Evolutionary conservation across 2,113 vertebrate genomes (phyloP), one percentile per base, ranked within the genome.

Genomic region (Benthochromis sp.): DNA sequence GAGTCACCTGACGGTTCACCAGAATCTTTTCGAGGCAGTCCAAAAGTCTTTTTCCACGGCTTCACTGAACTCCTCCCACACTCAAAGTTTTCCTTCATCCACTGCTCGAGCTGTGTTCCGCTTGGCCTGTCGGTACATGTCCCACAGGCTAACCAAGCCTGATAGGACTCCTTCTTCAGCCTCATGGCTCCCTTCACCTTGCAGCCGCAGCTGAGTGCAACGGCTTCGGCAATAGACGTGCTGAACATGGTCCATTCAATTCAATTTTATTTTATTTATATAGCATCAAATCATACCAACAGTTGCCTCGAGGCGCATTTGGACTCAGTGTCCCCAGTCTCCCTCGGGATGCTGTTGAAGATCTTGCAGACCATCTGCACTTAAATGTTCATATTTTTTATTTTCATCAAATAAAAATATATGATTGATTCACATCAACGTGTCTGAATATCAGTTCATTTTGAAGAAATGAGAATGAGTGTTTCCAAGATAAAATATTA

Each of bases 131-230:
- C 0, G 14, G 57, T 61, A 17, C 5, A 61, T 9, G 1, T 10
- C 57, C 3, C 27, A 31, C 57, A 59, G 4, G 5, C 52, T 53
- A 4, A 31, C 27, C 57, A 31, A 59, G 27, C 27, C 27, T 31
- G 27, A 59, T 9, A 59, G 2, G 55, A 16, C 27, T 31, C 55
- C 55, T 59, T 5, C 24, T 29, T 17, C 55, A 59, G 24, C 55
- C 55, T 57, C 24, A 0, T 57, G 55, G 55, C 0, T 29, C 55
- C 55, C 27, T 61, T 61, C 57, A 5, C 27, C 55, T 59, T 31
- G 27, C 55, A 9, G 55, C 27, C 0, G 1, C 14, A 59, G 55
- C 27, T 9, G 8, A 59, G 55, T 59, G 14, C 27, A 31, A 9
- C 14, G 1, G 57, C 19, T 53, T 53, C 5, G 1, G 9, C 9